These are phyloP conservation scores for Pristionchus mayeri DNA, from an alignment of 2,888 invertebrate genomes.

Conservation along the genomic window DNA sequence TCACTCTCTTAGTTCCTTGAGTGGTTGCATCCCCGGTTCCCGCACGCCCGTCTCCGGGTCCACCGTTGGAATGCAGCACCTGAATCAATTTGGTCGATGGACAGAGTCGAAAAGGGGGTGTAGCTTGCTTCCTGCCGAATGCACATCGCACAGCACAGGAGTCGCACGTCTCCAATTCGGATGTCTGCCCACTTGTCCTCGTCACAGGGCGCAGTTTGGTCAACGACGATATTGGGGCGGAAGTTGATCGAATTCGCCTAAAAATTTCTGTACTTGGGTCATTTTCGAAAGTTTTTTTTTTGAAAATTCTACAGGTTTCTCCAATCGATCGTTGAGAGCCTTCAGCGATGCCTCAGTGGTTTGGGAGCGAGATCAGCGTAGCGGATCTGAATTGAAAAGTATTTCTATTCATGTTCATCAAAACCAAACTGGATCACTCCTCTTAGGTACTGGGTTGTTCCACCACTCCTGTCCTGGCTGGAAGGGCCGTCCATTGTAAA, in stretches of 20 bases:
- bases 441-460: constrained; percentile 61
- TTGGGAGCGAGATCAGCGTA: constrained; percentile 67
- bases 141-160: constrained; percentile 72
- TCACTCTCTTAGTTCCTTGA: not conserved
- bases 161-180: constrained; percentile 65
- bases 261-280: not conserved
- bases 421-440: constrained; percentile 51
- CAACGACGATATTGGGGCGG: constrained; percentile 69
- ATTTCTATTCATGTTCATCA: constrained; percentile 53
- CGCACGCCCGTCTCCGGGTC: not conserved
- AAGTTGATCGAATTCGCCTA: constrained; percentile 64
- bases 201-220: constrained; percentile 65
- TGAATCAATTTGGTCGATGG: too few relatives aligned
- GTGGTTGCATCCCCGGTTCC: not conserved
- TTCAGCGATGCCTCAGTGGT: constrained; percentile 66
- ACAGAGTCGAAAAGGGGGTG: too few relatives aligned
- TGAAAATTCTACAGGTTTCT: not conserved
- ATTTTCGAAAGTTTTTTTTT: too few relatives aligned
- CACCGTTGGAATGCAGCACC: not conserved
- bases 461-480: constrained; percentile 57
- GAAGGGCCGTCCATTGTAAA: constrained; percentile 68
- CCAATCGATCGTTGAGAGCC: constrained; percentile 62
- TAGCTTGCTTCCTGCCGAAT: too few relatives aligned
- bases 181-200: constrained; percentile 72
- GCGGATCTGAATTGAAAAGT: constrained; percentile 60